Conservation (phyloP, 2,113 vertebrate genomes). For the Dicrurus megarhynchus region DNA sequence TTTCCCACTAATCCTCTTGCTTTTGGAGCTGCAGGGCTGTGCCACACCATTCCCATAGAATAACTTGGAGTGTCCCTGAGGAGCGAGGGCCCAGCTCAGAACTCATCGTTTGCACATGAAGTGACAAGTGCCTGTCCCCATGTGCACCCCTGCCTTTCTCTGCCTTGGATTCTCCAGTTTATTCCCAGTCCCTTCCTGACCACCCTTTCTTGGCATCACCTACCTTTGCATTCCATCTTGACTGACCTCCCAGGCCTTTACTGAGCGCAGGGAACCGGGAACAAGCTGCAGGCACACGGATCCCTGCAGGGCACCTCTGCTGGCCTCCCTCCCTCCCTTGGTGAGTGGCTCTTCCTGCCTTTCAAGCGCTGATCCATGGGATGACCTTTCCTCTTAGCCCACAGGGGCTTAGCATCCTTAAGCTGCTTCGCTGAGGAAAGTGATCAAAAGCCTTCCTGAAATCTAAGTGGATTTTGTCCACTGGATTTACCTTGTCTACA, state of each 20-base stretch:
- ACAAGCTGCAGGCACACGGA: not conserved
- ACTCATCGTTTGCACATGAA: not conserved
- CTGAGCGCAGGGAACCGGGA: rapidly evolving
- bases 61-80: not conserved
- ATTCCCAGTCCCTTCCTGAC: not conserved
- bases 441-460: not conserved
- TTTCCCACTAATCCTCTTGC: not conserved
- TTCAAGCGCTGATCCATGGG: not conserved
- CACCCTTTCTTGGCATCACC: not conserved
- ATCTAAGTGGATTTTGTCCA: not conserved
- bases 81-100: not conserved
- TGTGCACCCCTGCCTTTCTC: not conserved
- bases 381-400: not conserved
- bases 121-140: not conserved
- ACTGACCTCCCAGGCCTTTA: not conserved
- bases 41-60: not conserved
- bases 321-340: not conserved
- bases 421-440: not conserved
- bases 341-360: not conserved
- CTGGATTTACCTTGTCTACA: conserved; percentile 3
- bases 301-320: not conserved
- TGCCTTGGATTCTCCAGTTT: not conserved
- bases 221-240: not conserved
- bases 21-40: not conserved
- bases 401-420: not conserved